Evolutionary conservation across 2,888 invertebrate species (phyloP).

Genomic region (Vannuccia rotundouncinata): DNA sequence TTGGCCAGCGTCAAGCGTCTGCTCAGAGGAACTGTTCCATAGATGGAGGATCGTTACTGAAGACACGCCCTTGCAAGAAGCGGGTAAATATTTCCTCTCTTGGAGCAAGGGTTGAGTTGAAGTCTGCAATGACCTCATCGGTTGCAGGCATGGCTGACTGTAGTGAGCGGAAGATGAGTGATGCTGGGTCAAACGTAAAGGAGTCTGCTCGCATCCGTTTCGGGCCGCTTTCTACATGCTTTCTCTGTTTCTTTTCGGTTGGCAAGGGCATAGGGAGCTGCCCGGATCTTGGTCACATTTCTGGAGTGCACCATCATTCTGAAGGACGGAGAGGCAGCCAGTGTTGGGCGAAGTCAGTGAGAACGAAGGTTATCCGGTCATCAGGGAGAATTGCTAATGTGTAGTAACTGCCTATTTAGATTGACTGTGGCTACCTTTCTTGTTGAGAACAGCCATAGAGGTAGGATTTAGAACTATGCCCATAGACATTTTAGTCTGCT

Average conservation of each 20-base stretch:
- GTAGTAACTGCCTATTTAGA: too few relatives aligned
- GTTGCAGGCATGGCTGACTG: conserved; percentile 38
- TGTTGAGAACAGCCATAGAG: too few relatives aligned
- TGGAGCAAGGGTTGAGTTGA: conserved; percentile 34
- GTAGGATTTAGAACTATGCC: too few relatives aligned
- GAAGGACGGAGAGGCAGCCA: conserved; percentile 29
- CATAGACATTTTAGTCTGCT: too few relatives aligned
- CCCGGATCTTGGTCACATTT: conserved; percentile 26
- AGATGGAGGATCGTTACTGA: conserved; percentile 30
- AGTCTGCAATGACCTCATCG: conserved; percentile 35
- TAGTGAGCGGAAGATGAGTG: conserved; percentile 35
- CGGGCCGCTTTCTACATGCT: conserved; percentile 15
- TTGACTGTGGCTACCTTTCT: too few relatives aligned
- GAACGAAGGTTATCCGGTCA: background rate
- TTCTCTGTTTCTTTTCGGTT: conserved; percentile 25
- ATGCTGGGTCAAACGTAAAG: conserved; percentile 33
- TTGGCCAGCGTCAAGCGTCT: conserved; percentile 36
- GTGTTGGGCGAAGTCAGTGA: background rate
- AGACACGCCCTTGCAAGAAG: conserved; percentile 31
- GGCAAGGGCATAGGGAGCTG: conserved; percentile 15
- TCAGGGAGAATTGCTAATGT: background rate
- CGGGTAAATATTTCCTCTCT: conserved; percentile 33
- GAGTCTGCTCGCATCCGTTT: conserved; percentile 31
- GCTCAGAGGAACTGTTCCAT: conserved; percentile 35
- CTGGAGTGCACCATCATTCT: conserved; percentile 31